These are phyloP conservation scores for Brachionus plicatilis DNA, from an alignment of 1,140 invertebrate species.

Conservation along the genomic window DNA sequence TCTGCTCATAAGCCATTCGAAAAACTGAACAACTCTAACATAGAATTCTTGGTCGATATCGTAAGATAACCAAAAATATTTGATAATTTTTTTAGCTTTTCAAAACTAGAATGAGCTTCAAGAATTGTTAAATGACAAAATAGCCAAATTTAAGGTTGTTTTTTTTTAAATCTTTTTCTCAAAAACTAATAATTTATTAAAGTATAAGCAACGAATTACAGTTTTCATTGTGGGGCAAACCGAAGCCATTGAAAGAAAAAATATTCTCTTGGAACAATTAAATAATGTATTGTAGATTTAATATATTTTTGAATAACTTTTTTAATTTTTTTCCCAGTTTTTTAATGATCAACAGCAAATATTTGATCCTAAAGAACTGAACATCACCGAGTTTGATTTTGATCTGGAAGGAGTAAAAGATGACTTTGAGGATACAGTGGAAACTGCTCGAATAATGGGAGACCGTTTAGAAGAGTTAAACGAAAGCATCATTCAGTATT, in stretches of 20 bases:
- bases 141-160: conserved; percentile 28
- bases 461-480: conserved; percentile 25
- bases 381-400: conserved; percentile 10
- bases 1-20: background rate
- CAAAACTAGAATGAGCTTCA: conserved; percentile 11
- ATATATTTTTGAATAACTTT: background rate
- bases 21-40: background rate
- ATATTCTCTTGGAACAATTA: conserved; percentile 27
- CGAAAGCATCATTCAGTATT: conserved; percentile 29
- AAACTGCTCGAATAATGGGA: conserved; percentile 7
- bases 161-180: background rate
- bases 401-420: conserved; percentile 23
- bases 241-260: conserved; percentile 23
- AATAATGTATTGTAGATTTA: background rate
- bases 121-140: conserved; percentile 34
- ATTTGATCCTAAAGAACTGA: background rate
- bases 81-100: background rate
- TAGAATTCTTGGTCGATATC: conserved; percentile 23
- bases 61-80: background rate
- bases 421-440: conserved; percentile 17
- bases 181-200: background rate
- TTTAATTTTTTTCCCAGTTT: background rate
- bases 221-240: conserved; percentile 37
- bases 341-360: conserved; percentile 36
- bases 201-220: conserved; percentile 36